Percentiles rank a stretch among this genome's conserved stretches.
Conservation (phyloP, 1,140 invertebrate genomes). For the Hetaerina americana region DNA sequence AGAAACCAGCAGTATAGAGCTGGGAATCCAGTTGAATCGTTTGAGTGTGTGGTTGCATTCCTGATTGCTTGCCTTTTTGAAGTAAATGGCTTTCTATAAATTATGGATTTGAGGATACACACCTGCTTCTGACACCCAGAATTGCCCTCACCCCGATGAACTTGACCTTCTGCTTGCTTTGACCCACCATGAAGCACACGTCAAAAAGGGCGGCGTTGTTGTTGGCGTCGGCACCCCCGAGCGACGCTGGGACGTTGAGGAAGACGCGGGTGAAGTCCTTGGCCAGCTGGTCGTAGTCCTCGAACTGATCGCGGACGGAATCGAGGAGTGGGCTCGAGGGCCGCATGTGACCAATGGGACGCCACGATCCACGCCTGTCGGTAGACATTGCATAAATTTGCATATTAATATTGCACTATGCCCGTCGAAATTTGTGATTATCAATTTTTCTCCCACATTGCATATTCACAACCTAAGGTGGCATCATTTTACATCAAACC, state of each 20-base stretch:
- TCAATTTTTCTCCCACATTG: too few species aligned
- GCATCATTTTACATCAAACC: too few species aligned
- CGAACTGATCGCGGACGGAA: constrained; percentile 81
- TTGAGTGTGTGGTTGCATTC: too few species aligned
- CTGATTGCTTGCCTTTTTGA: too few species aligned
- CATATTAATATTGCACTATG: too few species aligned
- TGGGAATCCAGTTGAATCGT: too few species aligned
- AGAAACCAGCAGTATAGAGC: too few species aligned
- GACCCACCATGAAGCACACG: constrained; percentile 79
- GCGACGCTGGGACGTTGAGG: constrained; percentile 39
- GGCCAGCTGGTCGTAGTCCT: constrained; percentile 85
- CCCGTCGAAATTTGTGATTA: too few species aligned
- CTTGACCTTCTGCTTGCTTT: constrained; percentile 76
- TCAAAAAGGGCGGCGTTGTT: constrained; percentile 71
- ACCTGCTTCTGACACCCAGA: constrained; percentile 77
- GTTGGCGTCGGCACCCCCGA: constrained; percentile 42
- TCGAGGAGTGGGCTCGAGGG: constrained; percentile 84
- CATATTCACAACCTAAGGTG: too few species aligned
- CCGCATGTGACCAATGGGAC: constrained; percentile 88
- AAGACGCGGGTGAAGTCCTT: constrained; percentile 86
- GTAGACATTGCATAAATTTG: too few species aligned
- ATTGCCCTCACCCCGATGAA: constrained; percentile 84
- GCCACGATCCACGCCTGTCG: constrained; percentile 78
- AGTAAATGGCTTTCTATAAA: too few species aligned
- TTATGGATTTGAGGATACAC: too few species aligned